Conservation (phyloP, 2,888 invertebrate genomes). For the Heliconius sara region DNA sequence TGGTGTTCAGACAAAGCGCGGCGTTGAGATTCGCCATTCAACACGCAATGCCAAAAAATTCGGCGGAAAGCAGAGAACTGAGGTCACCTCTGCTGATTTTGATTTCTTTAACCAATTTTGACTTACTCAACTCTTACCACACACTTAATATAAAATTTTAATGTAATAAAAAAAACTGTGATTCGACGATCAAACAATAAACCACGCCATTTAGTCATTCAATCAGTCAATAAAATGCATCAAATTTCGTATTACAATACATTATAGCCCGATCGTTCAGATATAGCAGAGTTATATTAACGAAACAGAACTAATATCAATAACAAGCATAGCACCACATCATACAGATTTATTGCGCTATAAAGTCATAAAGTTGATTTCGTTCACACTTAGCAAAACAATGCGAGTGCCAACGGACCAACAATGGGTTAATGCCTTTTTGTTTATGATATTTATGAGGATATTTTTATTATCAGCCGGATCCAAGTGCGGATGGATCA, state of each 20-base stretch:
- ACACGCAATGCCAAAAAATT: too few species aligned
- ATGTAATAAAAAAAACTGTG: too few species aligned
- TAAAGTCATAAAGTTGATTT: conserved; percentile 46
- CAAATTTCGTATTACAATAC: conserved; percentile 8
- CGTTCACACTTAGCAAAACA: conserved; percentile 47
- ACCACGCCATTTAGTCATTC: too few species aligned
- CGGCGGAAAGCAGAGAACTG: too few species aligned
- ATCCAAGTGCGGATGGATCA: conserved; percentile 29
- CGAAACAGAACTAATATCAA: conserved; percentile 43
- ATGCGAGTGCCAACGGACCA: conserved; percentile 41
- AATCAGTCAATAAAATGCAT: neutral
- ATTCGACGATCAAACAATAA: too few species aligned
- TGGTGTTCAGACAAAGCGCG: too few species aligned
- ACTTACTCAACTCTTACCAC: too few species aligned
- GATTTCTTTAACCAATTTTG: too few species aligned
- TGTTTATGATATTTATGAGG: conserved; percentile 43
- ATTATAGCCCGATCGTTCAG: conserved; percentile 5
- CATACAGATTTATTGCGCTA: conserved; percentile 43
- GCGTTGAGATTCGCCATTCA: too few species aligned
- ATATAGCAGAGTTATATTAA: conserved; percentile 22
- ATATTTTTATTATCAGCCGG: conserved; percentile 41
- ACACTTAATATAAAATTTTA: too few species aligned
- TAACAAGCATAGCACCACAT: conserved; percentile 38
- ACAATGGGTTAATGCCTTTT: conserved; percentile 40
- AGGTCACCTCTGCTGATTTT: too few species aligned